phyloP scores from a whole-genome alignment of 1,140 invertebrate genomes.

The Drusus annulatus region DNA sequence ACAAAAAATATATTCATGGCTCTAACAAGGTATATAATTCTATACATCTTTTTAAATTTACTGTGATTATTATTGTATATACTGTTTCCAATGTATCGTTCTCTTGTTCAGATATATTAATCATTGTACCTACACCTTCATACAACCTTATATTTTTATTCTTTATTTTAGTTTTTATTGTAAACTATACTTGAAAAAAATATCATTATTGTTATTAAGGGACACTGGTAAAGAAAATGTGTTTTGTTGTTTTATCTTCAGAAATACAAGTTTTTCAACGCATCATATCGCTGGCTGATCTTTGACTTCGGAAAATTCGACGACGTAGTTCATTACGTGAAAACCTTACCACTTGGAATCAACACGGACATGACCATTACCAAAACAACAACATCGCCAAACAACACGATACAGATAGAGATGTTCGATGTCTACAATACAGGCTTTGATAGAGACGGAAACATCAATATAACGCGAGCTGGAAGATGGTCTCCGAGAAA shows the following conservation, averaged over 20 bases:
- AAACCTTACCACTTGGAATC: conserved; percentile 47
- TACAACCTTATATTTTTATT: too few relatives aligned
- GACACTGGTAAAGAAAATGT: too few relatives aligned
- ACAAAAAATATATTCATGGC: too few relatives aligned
- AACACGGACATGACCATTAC: conserved; percentile 45
- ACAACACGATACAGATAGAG: conserved; percentile 7
- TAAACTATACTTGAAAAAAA: too few relatives aligned
- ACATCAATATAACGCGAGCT: conserved; percentile 31
- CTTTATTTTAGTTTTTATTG: too few relatives aligned
- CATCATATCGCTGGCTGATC: conserved; percentile 49
- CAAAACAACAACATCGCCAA: conserved; percentile 37
- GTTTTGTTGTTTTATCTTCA: conserved; percentile 24
- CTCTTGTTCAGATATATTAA: too few relatives aligned
- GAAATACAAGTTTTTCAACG: conserved; percentile 55
- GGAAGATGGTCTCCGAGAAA: conserved; percentile 37
- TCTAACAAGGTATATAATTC: too few relatives aligned
- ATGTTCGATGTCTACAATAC: conserved; percentile 52
- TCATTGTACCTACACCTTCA: too few relatives aligned
- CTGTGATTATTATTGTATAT: too few relatives aligned
- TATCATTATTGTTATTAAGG: too few relatives aligned
- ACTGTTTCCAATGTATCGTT: too few relatives aligned
- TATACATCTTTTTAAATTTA: too few relatives aligned
- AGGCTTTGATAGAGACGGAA: conserved; percentile 46
- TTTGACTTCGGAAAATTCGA: conserved; percentile 39
- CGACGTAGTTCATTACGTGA: conserved; percentile 20